These are phyloP conservation scores for Connochaetes taurinus DNA, from an alignment of 2,113 vertebrate genomes.

Conservation along the genomic window DNA sequence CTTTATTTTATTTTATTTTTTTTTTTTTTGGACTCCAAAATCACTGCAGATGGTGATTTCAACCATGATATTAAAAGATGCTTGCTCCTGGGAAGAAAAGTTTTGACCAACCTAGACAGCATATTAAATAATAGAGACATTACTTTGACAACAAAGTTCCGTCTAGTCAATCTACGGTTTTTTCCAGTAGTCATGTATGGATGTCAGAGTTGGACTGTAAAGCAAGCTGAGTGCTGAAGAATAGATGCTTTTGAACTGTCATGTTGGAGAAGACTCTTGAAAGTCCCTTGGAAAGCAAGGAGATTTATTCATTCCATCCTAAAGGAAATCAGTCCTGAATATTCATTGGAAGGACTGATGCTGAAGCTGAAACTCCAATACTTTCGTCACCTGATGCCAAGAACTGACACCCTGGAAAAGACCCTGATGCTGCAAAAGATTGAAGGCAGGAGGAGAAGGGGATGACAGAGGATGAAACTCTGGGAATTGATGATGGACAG, in stretches of 20 bases:
- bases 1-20: background rate
- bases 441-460: background rate
- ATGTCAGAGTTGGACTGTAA: background rate
- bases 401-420: background rate
- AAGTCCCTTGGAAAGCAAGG: background rate
- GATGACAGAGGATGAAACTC: background rate
- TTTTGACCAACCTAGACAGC: background rate
- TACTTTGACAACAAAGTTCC: background rate
- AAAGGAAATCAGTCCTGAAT: background rate
- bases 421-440: background rate
- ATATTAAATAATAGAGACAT: background rate
- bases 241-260: background rate
- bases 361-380: background rate
- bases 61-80: background rate
- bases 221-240: background rate
- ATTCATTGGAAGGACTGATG: background rate
- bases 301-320: background rate
- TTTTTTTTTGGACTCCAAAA: background rate
- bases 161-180: background rate
- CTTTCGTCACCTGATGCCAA: background rate
- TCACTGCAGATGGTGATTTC: background rate
- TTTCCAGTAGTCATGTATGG: background rate
- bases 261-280: background rate
- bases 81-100: background rate
- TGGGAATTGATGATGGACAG: background rate